Conservation (phyloP, 2,888 invertebrate species). For the Pteria penguin region DNA sequence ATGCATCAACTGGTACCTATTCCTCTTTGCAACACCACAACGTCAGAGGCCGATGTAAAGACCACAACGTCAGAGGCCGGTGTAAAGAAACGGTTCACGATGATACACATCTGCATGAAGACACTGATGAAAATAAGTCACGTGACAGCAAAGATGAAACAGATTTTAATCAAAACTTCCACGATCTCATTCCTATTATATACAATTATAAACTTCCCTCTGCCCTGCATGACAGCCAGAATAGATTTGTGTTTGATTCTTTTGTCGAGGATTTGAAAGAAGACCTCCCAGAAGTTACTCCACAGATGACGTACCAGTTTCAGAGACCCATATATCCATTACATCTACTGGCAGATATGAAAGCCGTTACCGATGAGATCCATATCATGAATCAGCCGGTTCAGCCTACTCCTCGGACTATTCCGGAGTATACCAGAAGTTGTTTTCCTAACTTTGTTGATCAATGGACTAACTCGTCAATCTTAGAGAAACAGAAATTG, state of each 20-base stretch:
- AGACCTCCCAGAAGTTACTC: neutral
- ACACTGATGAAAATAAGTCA: neutral
- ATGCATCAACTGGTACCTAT: neutral
- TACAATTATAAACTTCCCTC: slow-evolving; percentile 26
- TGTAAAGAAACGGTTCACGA: neutral
- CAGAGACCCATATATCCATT: slow-evolving; percentile 11
- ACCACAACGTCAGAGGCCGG: neutral
- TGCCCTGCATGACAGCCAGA: slow-evolving; percentile 13
- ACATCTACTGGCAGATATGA: slow-evolving; percentile 9
- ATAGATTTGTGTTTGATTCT: neutral
- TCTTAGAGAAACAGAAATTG: slow-evolving; percentile 14
- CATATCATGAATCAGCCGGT: neutral
- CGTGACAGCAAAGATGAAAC: neutral
- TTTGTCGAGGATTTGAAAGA: neutral
- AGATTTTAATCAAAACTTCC: slow-evolving; percentile 21
- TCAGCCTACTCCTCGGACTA: neutral
- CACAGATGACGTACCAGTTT: neutral
- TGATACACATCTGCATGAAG: neutral
- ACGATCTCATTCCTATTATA: neutral
- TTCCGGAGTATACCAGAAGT: neutral
- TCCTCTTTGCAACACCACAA: no score
- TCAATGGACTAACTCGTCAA: slow-evolving; percentile 26
- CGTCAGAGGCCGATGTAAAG: no score
- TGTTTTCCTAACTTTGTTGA: neutral
- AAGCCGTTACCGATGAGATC: slow-evolving; percentile 22